Evolutionary conservation across 2,797 vertebrate species (phyloP), one percentile per base, ranked within the genome.

Genomic region (Epinephelus malabaricus): DNA sequence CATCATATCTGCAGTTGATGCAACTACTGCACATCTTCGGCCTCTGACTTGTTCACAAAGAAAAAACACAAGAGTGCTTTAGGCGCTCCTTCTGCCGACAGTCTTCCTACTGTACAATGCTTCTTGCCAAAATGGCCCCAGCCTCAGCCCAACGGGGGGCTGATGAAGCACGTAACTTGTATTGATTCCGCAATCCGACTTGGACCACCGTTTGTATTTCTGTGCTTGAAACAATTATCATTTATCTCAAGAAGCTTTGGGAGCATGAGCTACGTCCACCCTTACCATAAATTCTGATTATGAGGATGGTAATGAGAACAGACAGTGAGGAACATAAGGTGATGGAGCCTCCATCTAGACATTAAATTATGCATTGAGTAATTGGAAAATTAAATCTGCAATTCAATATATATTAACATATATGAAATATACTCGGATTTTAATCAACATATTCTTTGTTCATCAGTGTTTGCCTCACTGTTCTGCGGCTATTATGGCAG

Each of bases 91-190:
- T 78, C 43, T 25, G n/a, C 54, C 12, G 9, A 60, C 62, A 68
- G 76, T 30, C 63, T 47, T 67, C 70, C 56, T 38, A 5, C n/a
- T 66, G 25, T 6, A 25, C 51, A 76, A 15, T 46, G 38, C 56
- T 38, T 75, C 17, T 46, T 69, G 58, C 19, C 60, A 65, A 69
- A 76, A 56, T 54, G 54, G 62, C 46, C 63, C 30, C 9, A n/a
- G 55, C 67, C 65, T 76, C 70, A 61, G 53, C 59, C 45, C 69
- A 69, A 51, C 65, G 8, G 43, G 54, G 21, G 45, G 65, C 38
- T 66, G 61, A 80, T 83, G 72, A 79, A 60, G 75, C 70, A 76
- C 70, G 18, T 59, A 76, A 60, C 58, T 38, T 11, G 45, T 51
- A 69, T 38, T 65, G 38, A 76, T 73, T 68, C 73, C 40, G 38